phyloP scores from a whole-genome alignment of 2,888 invertebrate species.

The Papilio protenor region DNA sequence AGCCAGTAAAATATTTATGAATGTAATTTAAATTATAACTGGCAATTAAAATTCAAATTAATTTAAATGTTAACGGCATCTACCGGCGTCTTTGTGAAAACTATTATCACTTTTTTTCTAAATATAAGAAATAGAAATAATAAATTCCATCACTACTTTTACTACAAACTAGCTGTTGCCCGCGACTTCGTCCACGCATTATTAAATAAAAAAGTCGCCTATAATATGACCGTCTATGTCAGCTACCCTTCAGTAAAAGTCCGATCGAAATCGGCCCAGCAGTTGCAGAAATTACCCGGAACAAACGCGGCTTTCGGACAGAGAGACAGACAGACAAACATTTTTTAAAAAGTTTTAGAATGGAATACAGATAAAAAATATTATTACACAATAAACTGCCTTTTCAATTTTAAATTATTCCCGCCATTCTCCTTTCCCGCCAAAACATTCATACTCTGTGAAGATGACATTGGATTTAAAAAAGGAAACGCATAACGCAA shows the following conservation, averaged over 20 bases:
- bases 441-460: conserved; percentile 2
- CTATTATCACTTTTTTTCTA: neutral
- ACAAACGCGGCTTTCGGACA: too few relatives aligned
- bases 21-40: conserved; percentile 31
- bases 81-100: conserved; percentile 17
- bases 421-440: neutral
- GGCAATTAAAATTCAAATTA: conserved; percentile 24
- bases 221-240: too few relatives aligned
- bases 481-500: conserved; percentile 38
- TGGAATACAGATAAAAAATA: neutral
- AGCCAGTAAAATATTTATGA: conserved; percentile 12
- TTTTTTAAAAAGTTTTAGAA: too few relatives aligned
- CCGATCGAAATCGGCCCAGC: too few relatives aligned
- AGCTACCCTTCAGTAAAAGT: too few relatives aligned
- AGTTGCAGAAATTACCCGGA: too few relatives aligned
- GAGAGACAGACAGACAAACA: too few relatives aligned
- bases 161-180: too few relatives aligned
- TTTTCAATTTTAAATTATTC: conserved; percentile 1
- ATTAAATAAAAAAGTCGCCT: too few relatives aligned
- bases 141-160: neutral
- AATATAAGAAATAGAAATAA: neutral
- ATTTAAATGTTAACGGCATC: conserved; percentile 10
- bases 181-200: too few relatives aligned
- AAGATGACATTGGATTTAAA: conserved; percentile 39
- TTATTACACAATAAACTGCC: neutral